Conservation (phyloP, 2,797 vertebrate species). For the Chanos chanos region DNA sequence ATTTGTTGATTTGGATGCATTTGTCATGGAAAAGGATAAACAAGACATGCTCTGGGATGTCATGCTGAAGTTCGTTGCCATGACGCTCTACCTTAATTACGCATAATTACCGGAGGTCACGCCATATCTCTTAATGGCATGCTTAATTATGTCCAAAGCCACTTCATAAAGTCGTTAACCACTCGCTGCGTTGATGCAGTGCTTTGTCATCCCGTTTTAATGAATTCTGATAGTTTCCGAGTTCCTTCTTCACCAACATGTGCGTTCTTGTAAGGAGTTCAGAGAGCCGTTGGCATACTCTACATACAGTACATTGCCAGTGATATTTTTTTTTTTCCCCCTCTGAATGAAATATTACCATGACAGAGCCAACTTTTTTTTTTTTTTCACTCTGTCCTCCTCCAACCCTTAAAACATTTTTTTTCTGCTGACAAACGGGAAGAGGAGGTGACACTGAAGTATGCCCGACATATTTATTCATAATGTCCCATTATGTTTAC, state of each 20-base stretch:
- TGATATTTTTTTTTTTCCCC: no score
- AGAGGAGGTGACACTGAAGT: no score
- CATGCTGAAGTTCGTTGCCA: no score
- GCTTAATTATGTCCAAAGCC: slow-evolving; percentile 8
- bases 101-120: slow-evolving; percentile 15
- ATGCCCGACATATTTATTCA: slow-evolving; percentile 30
- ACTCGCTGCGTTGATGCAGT: slow-evolving; percentile 5
- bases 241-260: not conserved
- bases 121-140: slow-evolving; percentile 23
- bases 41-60: no score
- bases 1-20: no score
- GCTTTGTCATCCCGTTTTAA: slow-evolving; percentile 20
- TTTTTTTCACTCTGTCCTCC: no score
- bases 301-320: not conserved
- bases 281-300: slow-evolving; percentile 1
- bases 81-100: slow-evolving; percentile 9
- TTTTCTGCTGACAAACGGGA: no score
- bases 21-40: no score
- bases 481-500: slow-evolving; percentile 24
- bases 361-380: not conserved
- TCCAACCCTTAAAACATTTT: not conserved
- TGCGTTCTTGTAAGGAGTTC: not conserved
- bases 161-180: slow-evolving; percentile 24
- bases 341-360: slow-evolving; percentile 11
- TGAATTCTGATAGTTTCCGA: not conserved